Percentiles rank a stretch among this genome's conserved stretches.
Conservation (phyloP, 2,888 invertebrate species). For the Thysanoteuthis rhombus region DNA sequence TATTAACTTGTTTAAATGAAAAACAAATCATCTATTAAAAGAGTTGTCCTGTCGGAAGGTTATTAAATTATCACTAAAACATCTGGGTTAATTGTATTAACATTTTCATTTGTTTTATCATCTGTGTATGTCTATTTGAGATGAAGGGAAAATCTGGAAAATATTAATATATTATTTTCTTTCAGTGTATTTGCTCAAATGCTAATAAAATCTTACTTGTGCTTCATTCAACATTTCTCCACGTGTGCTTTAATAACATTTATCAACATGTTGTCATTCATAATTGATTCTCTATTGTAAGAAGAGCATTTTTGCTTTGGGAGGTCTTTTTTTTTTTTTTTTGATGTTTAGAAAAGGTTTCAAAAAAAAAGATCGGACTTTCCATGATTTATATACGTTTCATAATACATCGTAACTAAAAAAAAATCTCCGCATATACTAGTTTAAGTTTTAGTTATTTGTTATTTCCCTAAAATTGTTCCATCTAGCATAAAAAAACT, state of each 20-base stretch:
- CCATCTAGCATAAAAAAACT: too few relatives aligned
- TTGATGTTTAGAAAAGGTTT: too few relatives aligned
- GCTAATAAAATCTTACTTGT: neutral
- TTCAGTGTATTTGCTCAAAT: neutral
- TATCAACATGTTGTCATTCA: too few relatives aligned
- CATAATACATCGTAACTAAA: too few relatives aligned
- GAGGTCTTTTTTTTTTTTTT: too few relatives aligned
- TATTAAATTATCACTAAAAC: neutral
- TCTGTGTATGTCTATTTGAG: neutral
- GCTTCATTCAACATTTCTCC: neutral
- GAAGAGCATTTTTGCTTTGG: too few relatives aligned
- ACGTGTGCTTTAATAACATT: neutral
- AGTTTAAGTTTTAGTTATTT: too few relatives aligned
- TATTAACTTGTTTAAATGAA: neutral
- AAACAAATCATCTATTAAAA: slow-evolving; percentile 12
- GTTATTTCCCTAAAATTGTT: too few relatives aligned
- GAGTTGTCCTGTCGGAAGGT: neutral
- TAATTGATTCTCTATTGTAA: too few relatives aligned
- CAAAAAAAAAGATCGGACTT: too few relatives aligned
- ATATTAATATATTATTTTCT: neutral
- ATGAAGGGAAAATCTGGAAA: neutral
- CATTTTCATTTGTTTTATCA: neutral
- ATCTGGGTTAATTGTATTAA: neutral
- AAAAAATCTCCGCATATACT: too few relatives aligned
- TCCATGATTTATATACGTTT: too few relatives aligned